Evolutionary conservation across 2,797 vertebrate genomes (phyloP).

Genomic region (Prunella strophiata): DNA sequence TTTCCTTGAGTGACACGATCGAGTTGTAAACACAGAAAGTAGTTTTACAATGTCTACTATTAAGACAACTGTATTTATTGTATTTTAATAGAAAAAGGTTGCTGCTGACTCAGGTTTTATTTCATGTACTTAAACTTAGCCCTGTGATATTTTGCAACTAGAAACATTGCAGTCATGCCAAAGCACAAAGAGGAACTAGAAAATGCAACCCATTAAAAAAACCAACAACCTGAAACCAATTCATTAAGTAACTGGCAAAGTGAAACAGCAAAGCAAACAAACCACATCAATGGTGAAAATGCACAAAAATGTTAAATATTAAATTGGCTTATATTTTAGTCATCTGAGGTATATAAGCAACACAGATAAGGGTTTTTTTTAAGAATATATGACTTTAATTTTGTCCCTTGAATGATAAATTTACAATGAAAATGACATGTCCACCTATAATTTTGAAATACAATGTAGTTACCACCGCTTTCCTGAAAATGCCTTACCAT

Average conservation of each 20-base stretch:
- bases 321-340: background rate
- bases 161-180: background rate
- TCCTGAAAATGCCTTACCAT: slow-evolving; percentile 31
- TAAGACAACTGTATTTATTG: background rate
- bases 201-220: background rate
- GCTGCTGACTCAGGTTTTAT: background rate
- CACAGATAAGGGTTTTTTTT: slow-evolving; percentile 48
- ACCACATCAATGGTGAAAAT: background rate
- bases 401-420: slow-evolving; percentile 65
- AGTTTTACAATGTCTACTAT: background rate
- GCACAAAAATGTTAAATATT: background rate
- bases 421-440: slow-evolving; percentile 61
- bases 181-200: background rate
- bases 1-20: background rate
- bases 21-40: background rate
- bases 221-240: background rate
- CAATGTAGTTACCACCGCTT: background rate
- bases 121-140: background rate
- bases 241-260: background rate
- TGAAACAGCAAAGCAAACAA: background rate
- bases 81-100: background rate
- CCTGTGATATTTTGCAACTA: background rate
- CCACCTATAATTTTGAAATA: slow-evolving; percentile 47
- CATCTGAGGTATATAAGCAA: slow-evolving; percentile 55
- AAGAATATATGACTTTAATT: slow-evolving; percentile 68